Evolutionary conservation across 2,113 vertebrate species (phyloP).

Genomic region (Calyptomena viridis): DNA sequence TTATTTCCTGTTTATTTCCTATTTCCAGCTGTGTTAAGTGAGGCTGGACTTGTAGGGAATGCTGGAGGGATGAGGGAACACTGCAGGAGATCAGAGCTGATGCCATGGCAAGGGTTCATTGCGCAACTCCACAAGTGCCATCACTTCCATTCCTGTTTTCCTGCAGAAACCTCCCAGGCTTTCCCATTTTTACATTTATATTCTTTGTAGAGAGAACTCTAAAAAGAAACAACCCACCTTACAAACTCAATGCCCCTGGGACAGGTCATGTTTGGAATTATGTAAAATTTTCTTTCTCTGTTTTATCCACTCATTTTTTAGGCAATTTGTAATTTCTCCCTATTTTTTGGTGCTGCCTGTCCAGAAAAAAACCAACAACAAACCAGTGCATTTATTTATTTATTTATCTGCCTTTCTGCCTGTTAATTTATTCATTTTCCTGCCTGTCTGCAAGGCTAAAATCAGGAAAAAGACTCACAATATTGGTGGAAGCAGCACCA

Average conservation of each 20-base stretch:
- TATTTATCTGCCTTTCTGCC: neutral
- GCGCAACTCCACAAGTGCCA: rapidly evolving
- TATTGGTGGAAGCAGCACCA: neutral
- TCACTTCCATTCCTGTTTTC: neutral
- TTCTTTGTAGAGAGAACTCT: neutral
- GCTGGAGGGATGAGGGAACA: neutral
- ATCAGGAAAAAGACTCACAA: neutral
- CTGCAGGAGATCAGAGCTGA: neutral
- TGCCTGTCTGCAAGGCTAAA: neutral
- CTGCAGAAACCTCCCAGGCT: neutral
- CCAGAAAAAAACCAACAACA: neutral
- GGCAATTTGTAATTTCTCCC: neutral
- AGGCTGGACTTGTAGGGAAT: neutral
- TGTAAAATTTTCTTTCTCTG: neutral
- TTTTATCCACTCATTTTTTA: neutral
- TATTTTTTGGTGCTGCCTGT: neutral
- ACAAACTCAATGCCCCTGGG: neutral
- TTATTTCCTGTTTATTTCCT: neutral
- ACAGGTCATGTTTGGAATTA: neutral
- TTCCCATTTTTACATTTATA: neutral
- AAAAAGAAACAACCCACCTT: neutral
- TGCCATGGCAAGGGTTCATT: neutral
- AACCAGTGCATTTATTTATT: too few relatives aligned
- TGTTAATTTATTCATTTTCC: neutral
- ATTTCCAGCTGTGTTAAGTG: neutral